Evolutionary conservation across 2,797 vertebrate genomes (phyloP).

Genomic region (Denticeps clupeoides): DNA sequence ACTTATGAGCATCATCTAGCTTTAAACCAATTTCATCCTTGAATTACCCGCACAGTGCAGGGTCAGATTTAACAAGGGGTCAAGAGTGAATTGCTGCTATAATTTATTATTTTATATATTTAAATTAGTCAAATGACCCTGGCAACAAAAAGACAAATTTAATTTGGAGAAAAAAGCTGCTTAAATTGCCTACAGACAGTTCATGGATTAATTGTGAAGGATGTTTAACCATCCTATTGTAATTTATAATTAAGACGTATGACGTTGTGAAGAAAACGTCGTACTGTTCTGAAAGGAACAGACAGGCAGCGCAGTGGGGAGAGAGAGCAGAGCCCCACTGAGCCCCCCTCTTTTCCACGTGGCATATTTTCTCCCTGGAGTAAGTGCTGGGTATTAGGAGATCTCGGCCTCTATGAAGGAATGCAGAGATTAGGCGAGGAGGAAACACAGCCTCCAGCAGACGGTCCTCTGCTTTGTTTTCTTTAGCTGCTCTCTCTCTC

Average conservation of each 20-base stretch:
- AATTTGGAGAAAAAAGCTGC: too few relatives aligned
- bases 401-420: slow-evolving; percentile 27
- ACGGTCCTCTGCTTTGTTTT: slow-evolving; percentile 11
- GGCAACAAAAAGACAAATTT: too few relatives aligned
- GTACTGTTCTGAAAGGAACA: too few relatives aligned
- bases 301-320: neutral
- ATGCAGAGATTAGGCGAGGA: slow-evolving; percentile 19
- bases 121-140: too few relatives aligned
- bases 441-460: slow-evolving; percentile 15
- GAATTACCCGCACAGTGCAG: slow-evolving; percentile 45
- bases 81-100: slow-evolving; percentile 35
- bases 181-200: too few relatives aligned
- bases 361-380: slow-evolving; percentile 28
- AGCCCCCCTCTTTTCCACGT: slow-evolving; percentile 23
- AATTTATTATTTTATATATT: too few relatives aligned
- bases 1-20: slow-evolving; percentile 41
- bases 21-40: slow-evolving; percentile 60
- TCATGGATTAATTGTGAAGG: too few relatives aligned
- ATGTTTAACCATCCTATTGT: too few relatives aligned
- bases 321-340: slow-evolving; percentile 6
- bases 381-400: slow-evolving; percentile 22
- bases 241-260: too few relatives aligned
- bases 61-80: slow-evolving; percentile 50
- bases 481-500: too few relatives aligned
- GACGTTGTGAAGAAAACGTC: too few relatives aligned